Conservation (phyloP, 2,113 vertebrate species). For the Cyprinodon tularosa region DNA sequence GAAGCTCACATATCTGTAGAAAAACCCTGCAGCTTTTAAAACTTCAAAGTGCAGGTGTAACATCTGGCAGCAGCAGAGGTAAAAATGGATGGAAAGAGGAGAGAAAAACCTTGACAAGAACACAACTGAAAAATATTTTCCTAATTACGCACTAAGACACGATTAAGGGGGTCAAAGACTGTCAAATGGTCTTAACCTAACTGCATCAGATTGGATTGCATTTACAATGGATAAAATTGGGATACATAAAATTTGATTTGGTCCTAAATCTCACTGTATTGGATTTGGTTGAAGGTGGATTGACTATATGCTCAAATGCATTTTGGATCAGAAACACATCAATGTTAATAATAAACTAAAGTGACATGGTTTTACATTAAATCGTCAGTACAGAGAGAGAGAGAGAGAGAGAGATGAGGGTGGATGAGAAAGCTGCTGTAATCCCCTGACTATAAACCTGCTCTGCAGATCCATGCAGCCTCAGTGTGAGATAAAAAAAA, state of each 20-base stretch:
- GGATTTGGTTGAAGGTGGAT: background rate
- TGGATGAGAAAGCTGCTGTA: constrained; percentile 25
- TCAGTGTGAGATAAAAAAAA: constrained; percentile 42
- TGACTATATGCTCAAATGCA: background rate
- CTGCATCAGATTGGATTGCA: background rate
- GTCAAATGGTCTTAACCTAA: background rate
- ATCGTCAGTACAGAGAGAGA: background rate
- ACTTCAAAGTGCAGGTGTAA: too few relatives aligned
- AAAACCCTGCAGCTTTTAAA: too few relatives aligned
- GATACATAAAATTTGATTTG: background rate
- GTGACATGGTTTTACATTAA: background rate
- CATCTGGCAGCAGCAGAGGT: too few relatives aligned
- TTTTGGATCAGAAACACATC: background rate
- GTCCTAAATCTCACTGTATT: background rate
- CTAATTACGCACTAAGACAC: too few relatives aligned
- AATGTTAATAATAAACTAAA: background rate
- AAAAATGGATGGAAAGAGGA: too few relatives aligned
- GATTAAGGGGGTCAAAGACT: background rate
- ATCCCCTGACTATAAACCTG: constrained; percentile 41
- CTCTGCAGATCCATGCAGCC: constrained; percentile 10
- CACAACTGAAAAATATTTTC: too few relatives aligned
- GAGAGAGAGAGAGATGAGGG: background rate
- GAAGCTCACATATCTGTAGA: too few relatives aligned
- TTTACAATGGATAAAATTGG: background rate
- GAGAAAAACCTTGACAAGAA: background rate